These are phyloP conservation scores for Saimiri boliviensis DNA, from an alignment of 2,113 vertebrate genomes.

Conservation along the genomic window DNA sequence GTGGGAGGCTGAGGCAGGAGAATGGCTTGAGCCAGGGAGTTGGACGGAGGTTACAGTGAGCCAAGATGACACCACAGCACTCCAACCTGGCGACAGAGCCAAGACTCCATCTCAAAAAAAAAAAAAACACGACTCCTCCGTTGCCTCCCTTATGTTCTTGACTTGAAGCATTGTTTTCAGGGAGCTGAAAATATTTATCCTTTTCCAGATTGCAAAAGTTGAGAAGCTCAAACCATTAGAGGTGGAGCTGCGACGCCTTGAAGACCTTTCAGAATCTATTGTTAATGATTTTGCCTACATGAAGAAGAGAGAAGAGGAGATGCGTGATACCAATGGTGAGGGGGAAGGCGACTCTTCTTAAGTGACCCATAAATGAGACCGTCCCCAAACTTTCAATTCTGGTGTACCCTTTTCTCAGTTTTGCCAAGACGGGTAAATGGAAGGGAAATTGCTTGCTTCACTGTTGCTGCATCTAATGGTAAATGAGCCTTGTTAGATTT, in stretches of 20 bases:
- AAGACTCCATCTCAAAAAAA: background rate
- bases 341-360: background rate
- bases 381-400: background rate
- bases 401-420: background rate
- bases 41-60: no score
- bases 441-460: background rate
- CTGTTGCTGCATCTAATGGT: background rate
- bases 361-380: background rate
- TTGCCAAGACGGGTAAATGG: background rate
- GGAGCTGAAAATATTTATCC: slow-evolving; percentile 40
- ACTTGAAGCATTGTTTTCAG: background rate
- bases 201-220: slow-evolving; percentile 96
- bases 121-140: background rate
- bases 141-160: slow-evolving; percentile 25
- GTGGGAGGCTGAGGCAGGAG: no score
- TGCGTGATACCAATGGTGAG: slow-evolving; percentile 98
- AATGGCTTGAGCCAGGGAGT: no score
- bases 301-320: slow-evolving; percentile 99
- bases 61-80: no score
- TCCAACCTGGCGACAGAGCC: no score
- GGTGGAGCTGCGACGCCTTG: slow-evolving; percentile 95
- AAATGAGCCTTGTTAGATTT: background rate
- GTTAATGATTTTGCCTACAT: slow-evolving; percentile 99
- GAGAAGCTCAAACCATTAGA: slow-evolving; percentile 98
- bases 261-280: slow-evolving; percentile 97